These are phyloP conservation scores for Antechinus stuartii DNA, from an alignment of 2,113 vertebrate species.

Conservation along the genomic window DNA sequence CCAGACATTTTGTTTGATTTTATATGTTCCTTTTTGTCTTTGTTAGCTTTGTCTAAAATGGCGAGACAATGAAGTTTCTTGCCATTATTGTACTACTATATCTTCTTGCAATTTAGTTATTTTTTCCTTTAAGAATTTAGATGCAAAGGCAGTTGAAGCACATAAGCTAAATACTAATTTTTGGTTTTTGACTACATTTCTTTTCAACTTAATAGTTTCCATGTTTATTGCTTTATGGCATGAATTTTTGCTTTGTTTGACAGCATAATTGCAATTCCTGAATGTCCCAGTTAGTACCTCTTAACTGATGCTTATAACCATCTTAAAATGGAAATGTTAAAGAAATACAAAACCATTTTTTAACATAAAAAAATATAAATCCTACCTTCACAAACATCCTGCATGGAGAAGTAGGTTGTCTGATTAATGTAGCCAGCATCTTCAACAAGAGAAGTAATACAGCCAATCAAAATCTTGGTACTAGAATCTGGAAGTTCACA, in stretches of 20 bases:
- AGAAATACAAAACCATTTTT: conserved; percentile 8
- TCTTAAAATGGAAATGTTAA: neutral
- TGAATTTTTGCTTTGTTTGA: neutral
- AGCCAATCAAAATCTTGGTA: conserved; percentile 89
- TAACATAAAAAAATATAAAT: neutral
- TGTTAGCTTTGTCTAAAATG: neutral
- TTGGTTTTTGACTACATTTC: neutral
- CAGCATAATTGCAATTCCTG: neutral
- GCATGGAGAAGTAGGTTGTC: conserved; percentile 90
- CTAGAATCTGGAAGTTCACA: conserved; percentile 72
- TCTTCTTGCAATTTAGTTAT: neutral
- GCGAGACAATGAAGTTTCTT: neutral
- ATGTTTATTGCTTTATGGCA: neutral
- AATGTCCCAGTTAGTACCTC: neutral
- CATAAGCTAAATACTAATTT: neutral
- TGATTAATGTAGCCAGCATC: conserved; percentile 91
- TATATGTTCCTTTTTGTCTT: neutral
- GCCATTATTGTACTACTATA: neutral
- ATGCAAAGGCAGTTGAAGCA: neutral
- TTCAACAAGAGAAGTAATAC: conserved; percentile 87
- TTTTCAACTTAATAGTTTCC: neutral
- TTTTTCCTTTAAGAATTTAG: neutral
- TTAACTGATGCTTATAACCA: neutral
- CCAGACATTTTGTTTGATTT: neutral
- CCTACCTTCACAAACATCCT: conserved; percentile 90